Percentiles rank a stretch among this genome's conserved stretches.
Conservation (phyloP, 2,888 invertebrate species). For the Molorchus minor region DNA sequence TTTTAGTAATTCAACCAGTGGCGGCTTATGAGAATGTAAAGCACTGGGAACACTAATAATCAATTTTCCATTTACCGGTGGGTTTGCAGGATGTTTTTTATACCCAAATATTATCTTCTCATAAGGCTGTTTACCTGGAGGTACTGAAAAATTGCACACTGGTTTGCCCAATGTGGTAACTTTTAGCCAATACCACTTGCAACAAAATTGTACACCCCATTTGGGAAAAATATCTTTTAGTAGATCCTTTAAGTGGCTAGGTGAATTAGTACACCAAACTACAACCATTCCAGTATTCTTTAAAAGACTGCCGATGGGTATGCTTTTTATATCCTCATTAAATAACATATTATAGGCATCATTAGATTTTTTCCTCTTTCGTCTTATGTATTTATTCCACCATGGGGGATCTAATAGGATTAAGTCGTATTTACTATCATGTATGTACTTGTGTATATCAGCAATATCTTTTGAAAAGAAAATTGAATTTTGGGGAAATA, state of each 20-base stretch:
- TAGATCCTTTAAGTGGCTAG: constrained; percentile 73
- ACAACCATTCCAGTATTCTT: constrained; percentile 74
- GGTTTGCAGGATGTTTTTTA: constrained; percentile 40
- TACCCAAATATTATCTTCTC: constrained; percentile 79
- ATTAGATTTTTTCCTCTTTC: constrained; percentile 73
- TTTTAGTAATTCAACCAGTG: constrained; percentile 76
- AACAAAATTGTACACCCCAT: constrained; percentile 78
- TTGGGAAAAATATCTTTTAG: constrained; percentile 76
- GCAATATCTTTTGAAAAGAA: constrained; percentile 76
- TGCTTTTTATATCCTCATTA: constrained; percentile 74
- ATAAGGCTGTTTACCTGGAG: constrained; percentile 83
- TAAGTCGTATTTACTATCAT: constrained; percentile 73
- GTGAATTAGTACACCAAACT: constrained; percentile 93
- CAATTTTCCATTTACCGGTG: constrained; percentile 66
- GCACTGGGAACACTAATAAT: constrained; percentile 89
- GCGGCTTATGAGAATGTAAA: constrained; percentile 95
- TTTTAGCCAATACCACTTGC: constrained; percentile 91
- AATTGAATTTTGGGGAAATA: constrained; percentile 73
- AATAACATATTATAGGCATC: constrained; percentile 80
- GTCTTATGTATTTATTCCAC: constrained; percentile 93
- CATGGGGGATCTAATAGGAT: constrained; percentile 95
- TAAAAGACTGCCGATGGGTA: constrained; percentile 75
- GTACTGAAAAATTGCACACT: constrained; percentile 67
- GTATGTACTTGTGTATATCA: constrained; percentile 65
- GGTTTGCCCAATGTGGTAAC: constrained; percentile 60